Base-by-base conservation (phyloP, 2,888 invertebrate species). In the Erynnis tages region DNA sequence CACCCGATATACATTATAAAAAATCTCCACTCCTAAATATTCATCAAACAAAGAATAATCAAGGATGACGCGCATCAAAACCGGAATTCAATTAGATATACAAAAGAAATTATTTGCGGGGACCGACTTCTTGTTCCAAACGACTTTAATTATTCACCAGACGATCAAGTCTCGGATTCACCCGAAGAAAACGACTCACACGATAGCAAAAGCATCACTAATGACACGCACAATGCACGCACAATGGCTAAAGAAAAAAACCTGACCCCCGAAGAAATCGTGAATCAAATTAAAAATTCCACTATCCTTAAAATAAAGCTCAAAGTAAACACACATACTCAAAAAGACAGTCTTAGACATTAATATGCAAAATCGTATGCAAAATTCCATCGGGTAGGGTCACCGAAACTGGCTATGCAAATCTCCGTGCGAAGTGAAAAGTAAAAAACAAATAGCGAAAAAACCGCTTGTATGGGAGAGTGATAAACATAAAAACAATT, bases 391-490 rank as follows among this genome's bases (percentile, higher is more conserved):
- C 61, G 61, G 56, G 62, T 73, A 73, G 81, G 81, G 79, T 66
- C 73, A 68, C 69, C 69, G 59, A 66, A 82, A 88, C 89, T 71
- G 77, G 89, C 78, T 85, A 88, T 89, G 89, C 78, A 88, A 89
- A 89, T 84, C 81, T 74, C 70, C 86, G 88, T 88, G 88, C 84
- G 88, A 87, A 85, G 84, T 77, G 74, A 65, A 77, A 79, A 69
- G 77, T 71, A 77, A 85, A 86, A 87, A 88, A 86, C 83, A 85
- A 82, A 81, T 78, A 82, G 69, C 66, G 64, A 80, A 84, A 86
- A 89, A 83, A 81, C 79, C 79, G 78, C 73, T 74, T 79, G 78
- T 84, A 84, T 85, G 76, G 71, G 73, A 75, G 79, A 78, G 77
- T 80, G 82, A 83, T 82, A 79, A 79, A 81, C 74, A 81, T 71